Percentiles rank a stretch among this genome's conserved stretches.
phyloP scores from a whole-genome alignment of 2,797 vertebrate species.

The Streptopelia turtur region DNA sequence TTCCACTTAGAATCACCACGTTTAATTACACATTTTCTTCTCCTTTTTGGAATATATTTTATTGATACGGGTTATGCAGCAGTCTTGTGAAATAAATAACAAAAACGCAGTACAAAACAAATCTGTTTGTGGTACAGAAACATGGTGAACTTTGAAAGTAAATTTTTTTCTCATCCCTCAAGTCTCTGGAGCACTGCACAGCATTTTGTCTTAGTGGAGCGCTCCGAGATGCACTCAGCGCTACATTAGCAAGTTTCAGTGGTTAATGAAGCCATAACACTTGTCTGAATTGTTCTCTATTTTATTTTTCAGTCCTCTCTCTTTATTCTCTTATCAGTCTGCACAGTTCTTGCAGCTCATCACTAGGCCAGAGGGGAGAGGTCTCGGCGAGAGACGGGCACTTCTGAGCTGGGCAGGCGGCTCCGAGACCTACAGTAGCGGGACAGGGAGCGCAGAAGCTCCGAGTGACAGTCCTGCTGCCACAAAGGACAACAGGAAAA shows the following conservation, averaged over 20 bases:
- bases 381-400: constrained; percentile 70
- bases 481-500: constrained; percentile 69
- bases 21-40: constrained; percentile 30
- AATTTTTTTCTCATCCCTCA: constrained; percentile 44
- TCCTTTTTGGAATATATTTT: constrained; percentile 67
- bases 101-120: constrained; percentile 74
- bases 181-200: constrained; percentile 71
- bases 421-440: constrained; percentile 69
- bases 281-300: constrained; percentile 28
- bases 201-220: constrained; percentile 58
- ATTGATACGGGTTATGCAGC: constrained; percentile 70
- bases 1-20: constrained; percentile 45
- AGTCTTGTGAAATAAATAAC: constrained; percentile 70
- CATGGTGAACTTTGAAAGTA: constrained; percentile 68
- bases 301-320: constrained; percentile 76
- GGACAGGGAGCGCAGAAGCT: constrained; percentile 61
- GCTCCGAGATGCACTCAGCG: constrained; percentile 17
- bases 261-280: constrained; percentile 63
- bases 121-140: constrained; percentile 67
- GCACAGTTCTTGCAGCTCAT: constrained; percentile 78
- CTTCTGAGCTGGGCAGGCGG: constrained; percentile 71
- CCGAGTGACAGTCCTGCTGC: constrained; percentile 74
- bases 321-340: constrained; percentile 72
- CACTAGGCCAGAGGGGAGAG: constrained; percentile 71
- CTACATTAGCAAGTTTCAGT: constrained; percentile 46